Evolutionary conservation across 2,797 vertebrate genomes (phyloP).

Genomic region (Sebastes minor): DNA sequence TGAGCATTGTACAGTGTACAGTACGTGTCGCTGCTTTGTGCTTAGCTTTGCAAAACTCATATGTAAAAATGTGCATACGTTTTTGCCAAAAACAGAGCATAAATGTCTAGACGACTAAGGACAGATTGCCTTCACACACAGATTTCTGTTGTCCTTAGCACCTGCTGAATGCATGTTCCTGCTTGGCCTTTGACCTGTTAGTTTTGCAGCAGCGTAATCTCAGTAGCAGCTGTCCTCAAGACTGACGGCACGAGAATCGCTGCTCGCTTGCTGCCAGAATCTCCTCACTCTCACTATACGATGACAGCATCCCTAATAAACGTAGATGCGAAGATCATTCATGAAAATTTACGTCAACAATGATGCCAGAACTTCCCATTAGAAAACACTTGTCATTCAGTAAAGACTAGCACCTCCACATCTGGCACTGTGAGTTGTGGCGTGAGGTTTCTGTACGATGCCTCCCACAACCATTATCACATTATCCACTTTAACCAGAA

Average conservation of each 20-base stretch:
- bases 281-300: conserved; percentile 48
- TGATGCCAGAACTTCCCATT: background rate
- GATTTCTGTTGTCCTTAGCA: conserved; percentile 14
- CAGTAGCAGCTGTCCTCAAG: conserved; percentile 48
- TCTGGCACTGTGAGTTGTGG: background rate
- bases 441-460: background rate
- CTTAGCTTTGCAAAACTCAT: background rate
- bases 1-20: conserved; percentile 25
- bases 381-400: background rate
- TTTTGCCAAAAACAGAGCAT: background rate
- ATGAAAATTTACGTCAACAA: background rate
- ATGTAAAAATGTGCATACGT: background rate
- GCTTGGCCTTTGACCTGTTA: conserved; percentile 46
- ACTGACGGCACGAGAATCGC: background rate
- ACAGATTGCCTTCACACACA: background rate
- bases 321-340: conserved; percentile 12
- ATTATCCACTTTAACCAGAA: conserved; percentile 30
- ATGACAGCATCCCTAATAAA: background rate
- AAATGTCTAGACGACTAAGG: background rate
- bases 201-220: conserved; percentile 57
- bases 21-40: conserved; percentile 17
- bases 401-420: background rate
- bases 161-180: conserved; percentile 40
- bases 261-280: conserved; percentile 20
- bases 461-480: conserved; percentile 27